Conservation (phyloP, 53 echinoderm and acorn worm species). For the Actinopyga echinites region DNA sequence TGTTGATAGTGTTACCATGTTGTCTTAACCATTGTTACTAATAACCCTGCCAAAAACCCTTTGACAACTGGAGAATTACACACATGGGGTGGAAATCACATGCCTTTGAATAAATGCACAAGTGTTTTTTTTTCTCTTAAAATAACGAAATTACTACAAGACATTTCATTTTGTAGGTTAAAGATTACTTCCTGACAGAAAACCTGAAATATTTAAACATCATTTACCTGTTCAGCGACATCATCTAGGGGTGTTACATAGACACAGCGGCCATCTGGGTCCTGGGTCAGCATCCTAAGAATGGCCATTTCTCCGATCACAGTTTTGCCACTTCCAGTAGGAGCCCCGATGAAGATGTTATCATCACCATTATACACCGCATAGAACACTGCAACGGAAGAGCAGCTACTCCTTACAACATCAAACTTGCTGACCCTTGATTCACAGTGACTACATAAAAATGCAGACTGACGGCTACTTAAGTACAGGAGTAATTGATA, state of each 20-base stretch:
- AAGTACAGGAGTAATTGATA: background rate
- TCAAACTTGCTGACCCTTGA: background rate
- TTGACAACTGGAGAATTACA: no score
- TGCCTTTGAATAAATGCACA: no score
- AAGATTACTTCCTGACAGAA: no score
- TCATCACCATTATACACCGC: slow-evolving; percentile 98
- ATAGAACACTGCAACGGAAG: slow-evolving; percentile 75
- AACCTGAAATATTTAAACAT: no score
- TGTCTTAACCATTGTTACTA: no score
- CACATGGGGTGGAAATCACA: no score
- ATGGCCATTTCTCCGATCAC: slow-evolving; percentile 97
- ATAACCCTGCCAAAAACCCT: no score
- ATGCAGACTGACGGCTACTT: background rate
- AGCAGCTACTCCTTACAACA: background rate
- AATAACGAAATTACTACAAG: no score
- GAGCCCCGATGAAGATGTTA: slow-evolving; percentile 98
- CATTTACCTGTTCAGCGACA: slow-evolving; percentile 85
- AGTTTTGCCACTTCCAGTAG: slow-evolving; percentile 97
- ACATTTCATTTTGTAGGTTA: no score
- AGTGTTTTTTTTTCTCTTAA: no score
- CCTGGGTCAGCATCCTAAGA: slow-evolving; percentile 82
- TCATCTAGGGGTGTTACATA: slow-evolving; percentile 95
- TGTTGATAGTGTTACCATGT: no score
- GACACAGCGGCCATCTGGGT: slow-evolving; percentile 88
- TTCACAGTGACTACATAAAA: background rate